Evolutionary conservation across 2,797 vertebrate genomes (phyloP), one percentile per base, ranked within the genome.

Genomic region (Danio tinwini): DNA sequence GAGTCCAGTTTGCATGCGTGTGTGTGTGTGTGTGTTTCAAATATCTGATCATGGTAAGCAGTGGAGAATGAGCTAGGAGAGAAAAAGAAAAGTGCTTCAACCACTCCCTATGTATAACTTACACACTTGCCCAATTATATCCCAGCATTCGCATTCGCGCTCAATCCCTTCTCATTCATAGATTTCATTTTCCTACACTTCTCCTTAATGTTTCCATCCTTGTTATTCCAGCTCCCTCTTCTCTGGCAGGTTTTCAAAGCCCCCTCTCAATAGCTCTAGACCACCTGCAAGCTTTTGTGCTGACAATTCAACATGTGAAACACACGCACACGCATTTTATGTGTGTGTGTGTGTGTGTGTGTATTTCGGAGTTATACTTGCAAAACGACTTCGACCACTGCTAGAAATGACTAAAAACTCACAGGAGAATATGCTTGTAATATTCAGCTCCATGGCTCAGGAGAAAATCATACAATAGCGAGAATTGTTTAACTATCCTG

Each of bases 401-500:
- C 67, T 61, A 71, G 56, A 81, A 59, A 86, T 83, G 59, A 62
- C 67, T 61, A 81, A 62, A 83, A 59, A 86, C 84, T 78, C 29
- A 63, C 76, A 19, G 50, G 80, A 67, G 62, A 63, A 61, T 76
- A 75, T 63, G 84, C 82, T 74, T 87, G 78, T 78, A 83, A 84
- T 84, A 80, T 78, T 84, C 86, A 80, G 84, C 74, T 17, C 61
- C 76, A 82, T 64, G 83, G 86, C 86, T 77, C 83, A 78, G 71
- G 53, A 69, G 77, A 77, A 80, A 83, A 85, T 81, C 80, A 79
- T 88, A 81, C 83, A 86, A 63, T 84, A 85, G 87, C 87, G 86
- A 89, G 88, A 92, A 91, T 88, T 90, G 88, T 91, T 91, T 88
- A 90, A 91, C 86, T 90, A 88, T 87, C 81, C 81, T 78, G 85